A percentile compares a stretch with the other conserved stretches of the same genome.
These are phyloP conservation scores for Motacilla tschutschensis DNA, from an alignment of 2,113 vertebrate genomes.

Conservation along the genomic window DNA sequence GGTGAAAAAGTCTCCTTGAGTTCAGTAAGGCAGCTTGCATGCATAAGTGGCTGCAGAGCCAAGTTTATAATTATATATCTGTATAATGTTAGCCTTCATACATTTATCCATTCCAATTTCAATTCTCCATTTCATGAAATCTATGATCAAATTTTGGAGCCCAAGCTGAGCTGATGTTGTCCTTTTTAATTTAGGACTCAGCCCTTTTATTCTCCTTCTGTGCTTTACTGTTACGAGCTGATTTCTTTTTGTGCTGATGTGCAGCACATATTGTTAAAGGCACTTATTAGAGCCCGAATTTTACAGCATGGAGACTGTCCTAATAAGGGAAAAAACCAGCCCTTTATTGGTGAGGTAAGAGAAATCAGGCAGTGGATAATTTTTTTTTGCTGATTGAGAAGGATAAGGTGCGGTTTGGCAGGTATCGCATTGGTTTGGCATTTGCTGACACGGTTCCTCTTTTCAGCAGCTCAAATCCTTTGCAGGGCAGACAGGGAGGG, in stretches of 20 bases:
- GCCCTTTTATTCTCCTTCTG: conserved; percentile 44
- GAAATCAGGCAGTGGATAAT: conserved; percentile 45
- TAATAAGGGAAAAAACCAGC: conserved; percentile 72
- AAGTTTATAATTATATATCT: conserved; percentile 26
- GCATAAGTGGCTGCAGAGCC: not conserved
- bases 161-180: conserved; percentile 22
- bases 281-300: conserved; percentile 26
- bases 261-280: conserved; percentile 61
- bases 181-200: conserved; percentile 53
- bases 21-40: not conserved
- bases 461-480: conserved; percentile 57
- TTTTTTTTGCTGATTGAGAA: conserved; percentile 72
- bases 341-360: conserved; percentile 67
- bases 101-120: not conserved
- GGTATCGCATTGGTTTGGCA: conserved; percentile 64
- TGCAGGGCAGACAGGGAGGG: conserved; percentile 28
- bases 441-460: conserved; percentile 58
- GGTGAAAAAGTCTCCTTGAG: not conserved
- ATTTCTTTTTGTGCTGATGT: conserved; percentile 68
- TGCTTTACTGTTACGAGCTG: conserved; percentile 35
- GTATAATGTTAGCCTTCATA: conserved; percentile 1
- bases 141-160: conserved; percentile 50
- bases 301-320: conserved; percentile 56
- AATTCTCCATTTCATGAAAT: conserved; percentile 44
- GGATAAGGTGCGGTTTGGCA: conserved; percentile 80